phyloP scores from a whole-genome alignment of 2,113 vertebrate species.

The Tichodroma muraria region DNA sequence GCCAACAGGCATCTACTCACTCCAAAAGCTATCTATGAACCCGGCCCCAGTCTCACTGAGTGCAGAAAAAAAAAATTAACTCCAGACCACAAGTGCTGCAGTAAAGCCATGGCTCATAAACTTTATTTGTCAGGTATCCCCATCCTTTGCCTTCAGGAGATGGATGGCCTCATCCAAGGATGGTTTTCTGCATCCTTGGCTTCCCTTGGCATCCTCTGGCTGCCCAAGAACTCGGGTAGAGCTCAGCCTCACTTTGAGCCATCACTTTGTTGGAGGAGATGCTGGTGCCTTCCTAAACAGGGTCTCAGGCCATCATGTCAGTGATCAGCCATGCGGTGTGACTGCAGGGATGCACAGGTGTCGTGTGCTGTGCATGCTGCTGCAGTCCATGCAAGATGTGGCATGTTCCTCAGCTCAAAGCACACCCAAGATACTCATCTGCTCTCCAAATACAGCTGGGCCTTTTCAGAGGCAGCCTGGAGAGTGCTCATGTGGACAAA shows the following conservation, averaged over 20 bases:
- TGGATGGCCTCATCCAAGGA: too few relatives aligned
- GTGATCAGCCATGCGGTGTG: rapidly evolving
- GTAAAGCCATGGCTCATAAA: background rate
- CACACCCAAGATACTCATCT: background rate
- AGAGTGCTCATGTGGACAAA: background rate
- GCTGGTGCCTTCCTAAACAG: background rate
- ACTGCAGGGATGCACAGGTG: background rate
- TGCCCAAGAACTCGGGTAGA: background rate
- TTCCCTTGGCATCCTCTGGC: too few relatives aligned
- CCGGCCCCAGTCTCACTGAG: background rate
- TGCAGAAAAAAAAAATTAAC: background rate
- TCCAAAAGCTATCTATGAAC: background rate
- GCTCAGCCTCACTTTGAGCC: background rate
- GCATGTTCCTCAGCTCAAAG: background rate
- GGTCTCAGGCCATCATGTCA: background rate
- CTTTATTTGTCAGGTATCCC: background rate
- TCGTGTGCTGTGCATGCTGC: background rate
- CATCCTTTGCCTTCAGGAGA: background rate
- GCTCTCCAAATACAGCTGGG: background rate
- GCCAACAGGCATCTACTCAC: background rate
- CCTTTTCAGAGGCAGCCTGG: background rate
- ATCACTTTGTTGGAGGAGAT: background rate
- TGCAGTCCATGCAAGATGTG: background rate
- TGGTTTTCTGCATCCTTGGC: background rate
- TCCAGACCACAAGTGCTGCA: background rate